A percentile compares a stretch with the other conserved stretches of the same genome.
phyloP scores from a whole-genome alignment of 1,140 invertebrate species.

The Drosophila pectinifera region DNA sequence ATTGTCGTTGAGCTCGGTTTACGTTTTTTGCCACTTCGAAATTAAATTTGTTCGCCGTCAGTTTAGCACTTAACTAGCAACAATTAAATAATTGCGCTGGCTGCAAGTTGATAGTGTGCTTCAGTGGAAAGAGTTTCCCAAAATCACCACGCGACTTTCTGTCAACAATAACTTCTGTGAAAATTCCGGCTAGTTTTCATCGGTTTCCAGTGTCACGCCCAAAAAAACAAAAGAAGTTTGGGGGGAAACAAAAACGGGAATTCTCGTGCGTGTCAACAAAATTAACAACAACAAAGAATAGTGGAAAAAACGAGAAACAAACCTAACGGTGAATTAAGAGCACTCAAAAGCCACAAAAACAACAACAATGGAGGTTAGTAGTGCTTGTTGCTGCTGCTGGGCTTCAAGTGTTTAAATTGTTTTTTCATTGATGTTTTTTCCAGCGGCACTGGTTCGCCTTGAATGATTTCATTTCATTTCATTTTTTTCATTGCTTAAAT shows the following conservation, averaged over 20 bases:
- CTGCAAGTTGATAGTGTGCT: constrained; percentile 15
- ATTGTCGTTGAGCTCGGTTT: constrained; percentile 46
- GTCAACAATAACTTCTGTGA: constrained; percentile 35
- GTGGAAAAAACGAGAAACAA: constrained; percentile 47
- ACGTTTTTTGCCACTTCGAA: constrained; percentile 25
- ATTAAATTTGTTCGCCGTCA: constrained; percentile 13
- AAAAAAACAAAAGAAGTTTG: constrained; percentile 46
- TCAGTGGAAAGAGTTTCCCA: constrained; percentile 27
- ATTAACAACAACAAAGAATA: constrained; percentile 21
- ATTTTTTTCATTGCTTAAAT: constrained; percentile 55
- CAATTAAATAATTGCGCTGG: constrained; percentile 29
- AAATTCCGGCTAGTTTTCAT: constrained; percentile 27
- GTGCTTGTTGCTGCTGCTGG: constrained; percentile 32
- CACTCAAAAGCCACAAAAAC: constrained; percentile 47
- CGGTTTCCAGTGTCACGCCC: constrained; percentile 65
- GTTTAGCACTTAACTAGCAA: constrained; percentile 14
- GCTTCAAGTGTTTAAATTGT: constrained; percentile 45
- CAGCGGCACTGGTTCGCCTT: constrained; percentile 54
- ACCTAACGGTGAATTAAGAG: constrained; percentile 27
- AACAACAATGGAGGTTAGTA: constrained; percentile 74
- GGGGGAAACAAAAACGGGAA: constrained; percentile 25
- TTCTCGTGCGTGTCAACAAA: constrained; percentile 64
- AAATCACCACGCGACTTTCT: constrained; percentile 25
- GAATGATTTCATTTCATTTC: constrained; percentile 79
- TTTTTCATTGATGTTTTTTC: constrained; percentile 67